Conservation (phyloP, 2,888 invertebrate species). For the Megastigmus dorsalis region DNA sequence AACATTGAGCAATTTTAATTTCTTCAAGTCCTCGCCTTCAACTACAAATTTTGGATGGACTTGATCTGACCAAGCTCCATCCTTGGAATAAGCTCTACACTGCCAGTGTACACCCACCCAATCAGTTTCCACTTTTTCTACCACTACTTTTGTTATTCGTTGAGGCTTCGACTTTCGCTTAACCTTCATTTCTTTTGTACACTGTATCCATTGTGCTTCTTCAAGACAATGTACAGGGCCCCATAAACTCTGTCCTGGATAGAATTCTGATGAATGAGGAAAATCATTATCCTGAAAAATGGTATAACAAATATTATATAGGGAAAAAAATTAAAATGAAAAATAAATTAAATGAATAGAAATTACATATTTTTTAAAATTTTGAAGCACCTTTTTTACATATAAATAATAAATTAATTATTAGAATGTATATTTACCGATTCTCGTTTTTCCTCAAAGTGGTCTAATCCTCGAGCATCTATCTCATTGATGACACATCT, state of each 20-base stretch:
- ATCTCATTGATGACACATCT: conserved; percentile 81
- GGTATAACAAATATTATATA: neutral
- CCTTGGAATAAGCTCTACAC: conserved; percentile 82
- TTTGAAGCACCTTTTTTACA: too few relatives aligned
- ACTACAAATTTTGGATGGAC: conserved; percentile 82
- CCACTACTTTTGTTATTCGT: conserved; percentile 78
- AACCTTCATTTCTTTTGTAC: conserved; percentile 83
- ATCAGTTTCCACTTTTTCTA: conserved; percentile 88
- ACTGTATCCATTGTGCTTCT: conserved; percentile 87
- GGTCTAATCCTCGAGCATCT: conserved; percentile 83
- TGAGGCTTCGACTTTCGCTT: conserved; percentile 72
- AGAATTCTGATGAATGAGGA: conserved; percentile 78
- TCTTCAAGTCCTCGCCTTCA: conserved; percentile 86
- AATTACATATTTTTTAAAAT: neutral
- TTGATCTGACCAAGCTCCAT: conserved; percentile 78
- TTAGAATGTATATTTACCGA: conserved; percentile 71
- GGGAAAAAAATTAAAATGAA: too few relatives aligned
- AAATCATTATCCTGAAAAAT: conserved; percentile 77
- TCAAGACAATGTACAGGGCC: conserved; percentile 85
- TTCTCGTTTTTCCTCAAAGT: conserved; percentile 82
- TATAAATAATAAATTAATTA: conserved; percentile 3
- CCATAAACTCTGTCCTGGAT: conserved; percentile 84
- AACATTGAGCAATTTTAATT: conserved; percentile 88
- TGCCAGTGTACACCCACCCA: conserved; percentile 92
- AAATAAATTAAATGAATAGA: neutral